Percentiles rank a stretch among this genome's conserved stretches.
phyloP scores from a whole-genome alignment of 2,888 invertebrate species.

The Microplitis manilae region DNA sequence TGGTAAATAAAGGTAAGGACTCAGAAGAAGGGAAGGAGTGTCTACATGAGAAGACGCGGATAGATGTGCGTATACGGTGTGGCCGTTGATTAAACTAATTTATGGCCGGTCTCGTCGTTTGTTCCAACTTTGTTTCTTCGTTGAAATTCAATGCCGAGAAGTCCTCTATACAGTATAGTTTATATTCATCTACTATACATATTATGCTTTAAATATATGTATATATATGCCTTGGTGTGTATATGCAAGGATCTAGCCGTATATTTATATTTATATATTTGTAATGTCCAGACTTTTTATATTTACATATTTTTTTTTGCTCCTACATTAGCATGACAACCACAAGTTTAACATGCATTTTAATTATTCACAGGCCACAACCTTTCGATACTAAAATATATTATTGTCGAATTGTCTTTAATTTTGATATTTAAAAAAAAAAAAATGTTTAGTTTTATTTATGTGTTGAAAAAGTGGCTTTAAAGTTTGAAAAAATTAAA shows the following conservation, averaged over 20 bases:
- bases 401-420: conserved; percentile 16
- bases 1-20: conserved; percentile 24
- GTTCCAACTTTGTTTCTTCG: conserved; percentile 44
- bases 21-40: conserved; percentile 1
- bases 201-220: neutral
- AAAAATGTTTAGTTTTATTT: neutral
- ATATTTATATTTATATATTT: conserved; percentile 4
- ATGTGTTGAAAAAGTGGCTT: neutral
- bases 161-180: conserved; percentile 16
- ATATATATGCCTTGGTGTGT: conserved; percentile 1
- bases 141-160: conserved; percentile 45
- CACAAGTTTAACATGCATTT: conserved; percentile 11
- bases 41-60: conserved; percentile 27
- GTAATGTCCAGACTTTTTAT: conserved; percentile 5
- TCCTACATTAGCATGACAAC: neutral
- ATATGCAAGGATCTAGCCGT: conserved; percentile 1
- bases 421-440: neutral
- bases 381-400: conserved; percentile 25
- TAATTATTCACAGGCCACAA: neutral
- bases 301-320: conserved; percentile 2
- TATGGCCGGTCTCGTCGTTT: conserved; percentile 43
- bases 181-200: conserved; percentile 16
- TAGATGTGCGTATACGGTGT: conserved; percentile 30
- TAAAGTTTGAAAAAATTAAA: neutral
- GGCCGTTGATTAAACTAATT: conserved; percentile 52